phyloP scores from a whole-genome alignment of 2,797 vertebrate genomes.

The Girardinus metallicus region DNA sequence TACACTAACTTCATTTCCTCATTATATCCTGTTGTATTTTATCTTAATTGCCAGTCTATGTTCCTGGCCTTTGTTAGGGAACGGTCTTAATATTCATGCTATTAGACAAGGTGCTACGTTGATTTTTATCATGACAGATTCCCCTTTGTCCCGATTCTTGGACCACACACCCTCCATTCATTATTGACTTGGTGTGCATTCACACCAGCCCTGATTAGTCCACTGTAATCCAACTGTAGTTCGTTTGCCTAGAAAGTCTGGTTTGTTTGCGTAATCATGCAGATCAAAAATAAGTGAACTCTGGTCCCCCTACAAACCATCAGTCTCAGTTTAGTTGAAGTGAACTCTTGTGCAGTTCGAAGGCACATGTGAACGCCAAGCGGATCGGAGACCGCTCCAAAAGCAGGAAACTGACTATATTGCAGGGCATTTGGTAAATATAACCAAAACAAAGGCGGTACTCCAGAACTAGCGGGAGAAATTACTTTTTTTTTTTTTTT shows the following conservation, averaged over 20 bases:
- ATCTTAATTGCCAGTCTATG: conserved; percentile 1
- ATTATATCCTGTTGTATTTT: conserved; percentile 17
- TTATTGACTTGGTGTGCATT: conserved; percentile 13
- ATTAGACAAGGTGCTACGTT: conserved; percentile 58
- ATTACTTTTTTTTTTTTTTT: not conserved
- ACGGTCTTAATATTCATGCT: conserved; percentile 73
- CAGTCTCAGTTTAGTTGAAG: not conserved
- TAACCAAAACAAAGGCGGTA: not conserved
- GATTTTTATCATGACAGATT: conserved; percentile 31
- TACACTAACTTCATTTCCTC: conserved; percentile 7
- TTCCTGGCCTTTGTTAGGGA: conserved; percentile 55
- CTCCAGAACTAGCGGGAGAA: not conserved
- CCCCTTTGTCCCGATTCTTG: not conserved
- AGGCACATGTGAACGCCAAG: not conserved
- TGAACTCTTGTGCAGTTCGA: not conserved
- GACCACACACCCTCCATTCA: conserved; percentile 18
- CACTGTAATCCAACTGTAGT: not conserved
- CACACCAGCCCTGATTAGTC: not conserved
- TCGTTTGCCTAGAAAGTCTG: not conserved
- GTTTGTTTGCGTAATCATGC: not conserved
- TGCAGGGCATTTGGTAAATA: no score
- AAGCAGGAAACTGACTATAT: no score
- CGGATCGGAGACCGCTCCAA: not conserved
- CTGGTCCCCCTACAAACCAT: not conserved
- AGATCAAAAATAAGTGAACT: not conserved